Evolutionary conservation across 2,888 invertebrate species (phyloP).

Genomic region (Schizotus pectinicornis): DNA sequence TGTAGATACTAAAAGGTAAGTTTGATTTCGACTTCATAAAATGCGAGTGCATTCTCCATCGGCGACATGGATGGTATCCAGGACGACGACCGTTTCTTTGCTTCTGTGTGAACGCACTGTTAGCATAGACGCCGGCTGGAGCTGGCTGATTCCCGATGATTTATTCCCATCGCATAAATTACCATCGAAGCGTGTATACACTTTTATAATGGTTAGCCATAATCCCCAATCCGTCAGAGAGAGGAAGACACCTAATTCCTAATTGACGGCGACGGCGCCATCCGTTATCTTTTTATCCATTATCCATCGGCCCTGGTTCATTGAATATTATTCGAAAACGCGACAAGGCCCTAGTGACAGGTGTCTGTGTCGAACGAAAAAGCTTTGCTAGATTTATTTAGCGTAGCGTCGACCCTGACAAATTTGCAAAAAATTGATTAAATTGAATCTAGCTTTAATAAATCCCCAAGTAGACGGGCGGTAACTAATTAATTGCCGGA

Average conservation of each 20-base stretch:
- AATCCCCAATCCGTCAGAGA: constrained; percentile 46
- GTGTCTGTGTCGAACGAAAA: constrained; percentile 17
- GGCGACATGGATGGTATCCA: no score
- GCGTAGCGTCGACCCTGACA: constrained; percentile 2
- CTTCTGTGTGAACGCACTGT: not conserved
- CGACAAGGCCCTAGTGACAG: constrained; percentile 35
- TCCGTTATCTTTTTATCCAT: constrained; percentile 41
- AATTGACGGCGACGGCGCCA: constrained; percentile 40
- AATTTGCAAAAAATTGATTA: constrained; percentile 25
- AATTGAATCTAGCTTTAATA: constrained; percentile 16
- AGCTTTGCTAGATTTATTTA: constrained; percentile 12
- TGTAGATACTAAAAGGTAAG: no score
- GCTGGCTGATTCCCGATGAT: constrained; percentile 39
- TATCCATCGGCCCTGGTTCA: constrained; percentile 23
- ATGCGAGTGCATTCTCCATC: no score
- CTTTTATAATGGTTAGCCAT: constrained; percentile 45
- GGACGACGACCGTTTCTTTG: no score
- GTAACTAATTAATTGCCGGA: no score
- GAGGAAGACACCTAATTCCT: constrained; percentile 43
- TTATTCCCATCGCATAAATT: constrained; percentile 47
- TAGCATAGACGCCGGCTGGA: not conserved
- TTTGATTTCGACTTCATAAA: no score
- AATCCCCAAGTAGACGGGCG: no score
- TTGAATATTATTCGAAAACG: constrained; percentile 32
- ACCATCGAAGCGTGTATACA: constrained; percentile 45